Evolutionary conservation across 1,140 invertebrate species (phyloP).

Genomic region (Adoxophyes honmai): DNA sequence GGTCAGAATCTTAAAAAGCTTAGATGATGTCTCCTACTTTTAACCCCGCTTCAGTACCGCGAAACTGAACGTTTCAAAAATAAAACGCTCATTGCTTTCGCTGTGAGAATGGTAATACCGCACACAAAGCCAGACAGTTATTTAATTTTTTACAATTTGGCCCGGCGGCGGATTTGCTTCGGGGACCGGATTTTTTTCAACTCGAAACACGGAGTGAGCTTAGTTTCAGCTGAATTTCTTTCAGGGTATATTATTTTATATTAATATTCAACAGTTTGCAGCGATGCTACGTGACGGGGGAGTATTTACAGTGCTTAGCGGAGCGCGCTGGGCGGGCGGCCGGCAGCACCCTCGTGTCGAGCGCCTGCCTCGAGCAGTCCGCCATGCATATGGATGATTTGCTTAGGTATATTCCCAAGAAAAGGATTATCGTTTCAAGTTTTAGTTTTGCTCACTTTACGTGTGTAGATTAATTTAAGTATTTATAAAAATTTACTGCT

Average conservation of each 20-base stretch:
- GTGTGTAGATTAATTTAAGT: too few relatives aligned
- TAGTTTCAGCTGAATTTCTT: constrained; percentile 42
- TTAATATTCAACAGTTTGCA: constrained; percentile 71
- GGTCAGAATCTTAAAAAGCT: too few relatives aligned
- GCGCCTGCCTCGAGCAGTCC: constrained; percentile 18
- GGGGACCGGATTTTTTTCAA: constrained; percentile 25
- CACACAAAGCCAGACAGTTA: constrained; percentile 6
- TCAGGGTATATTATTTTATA: constrained; percentile 53
- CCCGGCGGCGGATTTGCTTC: constrained; percentile 19
- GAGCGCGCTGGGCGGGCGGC: constrained; percentile 38
- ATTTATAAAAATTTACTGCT: too few relatives aligned
- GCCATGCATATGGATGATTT: constrained; percentile 43
- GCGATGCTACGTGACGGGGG: constrained; percentile 57
- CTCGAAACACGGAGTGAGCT: constrained; percentile 27
- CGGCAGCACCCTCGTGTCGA: constrained; percentile 26
- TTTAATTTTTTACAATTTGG: constrained; percentile 18
- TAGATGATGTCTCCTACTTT: too few relatives aligned
- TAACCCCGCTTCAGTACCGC: too few relatives aligned
- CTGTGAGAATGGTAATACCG: constrained; percentile 1
- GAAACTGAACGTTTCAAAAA: too few relatives aligned
- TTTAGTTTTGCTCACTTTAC: too few relatives aligned
- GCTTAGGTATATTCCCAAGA: constrained; percentile 12
- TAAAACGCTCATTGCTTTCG: background rate
- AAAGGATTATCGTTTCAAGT: constrained; percentile 9
- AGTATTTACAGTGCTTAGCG: constrained; percentile 67